Evolutionary conservation across 2,888 invertebrate genomes (phyloP).

Genomic region (Sericinus montela): DNA sequence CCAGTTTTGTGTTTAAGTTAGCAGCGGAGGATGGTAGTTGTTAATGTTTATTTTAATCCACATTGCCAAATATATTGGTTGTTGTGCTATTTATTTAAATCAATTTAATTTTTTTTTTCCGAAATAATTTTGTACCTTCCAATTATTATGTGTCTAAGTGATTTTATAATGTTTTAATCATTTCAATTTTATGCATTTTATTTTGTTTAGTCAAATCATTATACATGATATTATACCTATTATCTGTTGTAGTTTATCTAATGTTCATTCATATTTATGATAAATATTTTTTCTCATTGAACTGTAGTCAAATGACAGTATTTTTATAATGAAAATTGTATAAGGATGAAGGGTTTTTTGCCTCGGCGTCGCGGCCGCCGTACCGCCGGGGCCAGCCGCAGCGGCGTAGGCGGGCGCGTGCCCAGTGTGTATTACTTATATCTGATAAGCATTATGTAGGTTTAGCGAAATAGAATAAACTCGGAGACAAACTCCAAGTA

Average conservation of each 20-base stretch:
- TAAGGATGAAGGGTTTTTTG: slow-evolving; percentile 70
- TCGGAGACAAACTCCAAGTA: slow-evolving; percentile 71
- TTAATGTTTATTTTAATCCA: slow-evolving; percentile 69
- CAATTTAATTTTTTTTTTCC: slow-evolving; percentile 46
- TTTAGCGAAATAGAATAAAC: slow-evolving; percentile 77
- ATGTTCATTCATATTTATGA: slow-evolving; percentile 67
- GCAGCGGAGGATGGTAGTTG: slow-evolving; percentile 66
- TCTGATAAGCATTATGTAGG: slow-evolving; percentile 80
- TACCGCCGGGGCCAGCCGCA: slow-evolving; percentile 20
- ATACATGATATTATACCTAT: slow-evolving; percentile 70
- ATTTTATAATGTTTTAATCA: slow-evolving; percentile 72
- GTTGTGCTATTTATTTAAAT: slow-evolving; percentile 72
- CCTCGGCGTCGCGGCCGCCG: slow-evolving; percentile 38
- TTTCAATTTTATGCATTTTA: slow-evolving; percentile 78
- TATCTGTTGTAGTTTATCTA: slow-evolving; percentile 67
- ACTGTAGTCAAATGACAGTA: slow-evolving; percentile 81
- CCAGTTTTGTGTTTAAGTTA: slow-evolving; percentile 75
- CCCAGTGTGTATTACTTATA: slow-evolving; percentile 64
- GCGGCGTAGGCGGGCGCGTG: slow-evolving; percentile 23
- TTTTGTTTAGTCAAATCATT: slow-evolving; percentile 77
- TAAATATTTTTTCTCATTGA: slow-evolving; percentile 74
- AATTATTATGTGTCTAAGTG: slow-evolving; percentile 64
- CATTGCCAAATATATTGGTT: slow-evolving; percentile 77
- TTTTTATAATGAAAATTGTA: slow-evolving; percentile 79
- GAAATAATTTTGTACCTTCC: slow-evolving; percentile 75